phyloP scores from a whole-genome alignment of 2,113 vertebrate genomes.

The Cinclus mexicanus region DNA sequence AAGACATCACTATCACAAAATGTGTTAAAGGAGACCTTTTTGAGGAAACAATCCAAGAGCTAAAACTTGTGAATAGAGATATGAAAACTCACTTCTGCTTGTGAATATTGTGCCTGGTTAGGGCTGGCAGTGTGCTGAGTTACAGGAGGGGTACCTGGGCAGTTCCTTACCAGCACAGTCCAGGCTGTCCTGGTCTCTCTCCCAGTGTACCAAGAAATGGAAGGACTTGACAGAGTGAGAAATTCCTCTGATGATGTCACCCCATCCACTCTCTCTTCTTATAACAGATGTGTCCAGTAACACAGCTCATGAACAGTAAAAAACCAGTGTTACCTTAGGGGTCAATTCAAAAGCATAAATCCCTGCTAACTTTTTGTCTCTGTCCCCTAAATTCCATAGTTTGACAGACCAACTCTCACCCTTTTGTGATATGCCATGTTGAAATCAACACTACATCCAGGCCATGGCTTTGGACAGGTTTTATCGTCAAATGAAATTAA shows the following conservation, averaged over 20 bases:
- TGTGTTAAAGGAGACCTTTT: neutral
- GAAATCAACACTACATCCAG: neutral
- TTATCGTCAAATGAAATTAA: neutral
- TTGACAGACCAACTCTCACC: neutral
- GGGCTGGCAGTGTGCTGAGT: neutral
- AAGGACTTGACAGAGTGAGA: neutral
- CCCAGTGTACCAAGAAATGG: neutral
- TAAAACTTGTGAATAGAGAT: neutral
- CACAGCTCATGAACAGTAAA: neutral
- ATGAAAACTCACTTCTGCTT: neutral
- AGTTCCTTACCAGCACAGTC: no score
- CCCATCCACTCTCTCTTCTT: neutral
- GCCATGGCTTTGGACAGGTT: neutral
- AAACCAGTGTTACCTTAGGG: neutral
- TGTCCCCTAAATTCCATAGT: neutral
- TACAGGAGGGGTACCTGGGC: neutral
- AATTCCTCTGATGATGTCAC: neutral
- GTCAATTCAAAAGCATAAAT: neutral
- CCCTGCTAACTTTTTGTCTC: neutral
- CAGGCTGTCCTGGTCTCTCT: neutral
- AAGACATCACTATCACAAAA: neutral
- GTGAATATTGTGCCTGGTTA: neutral
- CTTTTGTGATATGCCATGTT: neutral
- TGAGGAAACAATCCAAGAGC: neutral
- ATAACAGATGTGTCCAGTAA: neutral